Conservation (phyloP, 1,140 invertebrate genomes). For the Fragariocoptes setiger region DNA sequence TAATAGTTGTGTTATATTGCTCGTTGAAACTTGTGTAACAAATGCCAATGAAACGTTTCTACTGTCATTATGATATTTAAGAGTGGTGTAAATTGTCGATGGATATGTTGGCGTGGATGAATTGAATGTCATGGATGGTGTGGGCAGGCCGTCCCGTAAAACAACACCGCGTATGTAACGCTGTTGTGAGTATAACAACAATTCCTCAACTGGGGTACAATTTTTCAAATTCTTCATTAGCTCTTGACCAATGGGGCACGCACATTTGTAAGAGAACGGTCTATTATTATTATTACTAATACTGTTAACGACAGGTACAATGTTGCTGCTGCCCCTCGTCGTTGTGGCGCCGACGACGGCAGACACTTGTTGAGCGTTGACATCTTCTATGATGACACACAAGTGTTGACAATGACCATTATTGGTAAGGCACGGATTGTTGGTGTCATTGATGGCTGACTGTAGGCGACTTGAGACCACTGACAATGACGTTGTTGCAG, state of each 20-base stretch:
- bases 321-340: too few relatives aligned
- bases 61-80: neutral
- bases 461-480: too few relatives aligned
- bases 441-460: too few relatives aligned
- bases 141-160: neutral
- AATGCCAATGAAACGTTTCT: neutral
- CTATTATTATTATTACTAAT: constrained; percentile 21
- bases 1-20: too few relatives aligned
- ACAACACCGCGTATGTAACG: constrained; percentile 74
- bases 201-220: constrained; percentile 54
- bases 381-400: constrained; percentile 64
- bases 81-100: neutral
- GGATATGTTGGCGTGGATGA: neutral
- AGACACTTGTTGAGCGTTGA: too few relatives aligned
- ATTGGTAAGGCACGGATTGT: constrained; percentile 60
- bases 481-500: too few relatives aligned
- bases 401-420: constrained; percentile 78
- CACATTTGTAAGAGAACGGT: constrained; percentile 61
- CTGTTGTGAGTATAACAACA: constrained; percentile 85
- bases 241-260: constrained; percentile 63
- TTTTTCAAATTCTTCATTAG: constrained; percentile 38
- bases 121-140: neutral
- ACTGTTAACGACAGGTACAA: constrained; percentile 1
- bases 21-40: neutral
- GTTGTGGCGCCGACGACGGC: too few relatives aligned